Base-by-base conservation (phyloP, 1,140 invertebrate species). In the Trichogramma pretiosum region DNA sequence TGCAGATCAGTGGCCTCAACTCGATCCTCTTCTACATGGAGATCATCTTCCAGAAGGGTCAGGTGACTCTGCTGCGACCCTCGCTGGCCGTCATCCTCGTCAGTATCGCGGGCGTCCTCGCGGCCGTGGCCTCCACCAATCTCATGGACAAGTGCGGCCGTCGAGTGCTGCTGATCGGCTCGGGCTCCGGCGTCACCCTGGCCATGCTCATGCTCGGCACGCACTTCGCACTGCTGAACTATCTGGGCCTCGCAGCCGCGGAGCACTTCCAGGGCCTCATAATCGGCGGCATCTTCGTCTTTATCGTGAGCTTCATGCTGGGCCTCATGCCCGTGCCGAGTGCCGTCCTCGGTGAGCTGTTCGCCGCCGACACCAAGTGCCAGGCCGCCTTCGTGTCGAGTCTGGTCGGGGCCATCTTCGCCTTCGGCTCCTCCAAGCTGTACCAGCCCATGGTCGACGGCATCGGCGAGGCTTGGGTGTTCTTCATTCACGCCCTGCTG, bases 91-190 rank as follows among this genome's bases (percentile, higher is more conserved):
- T 82, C 18, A 81, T 87, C 21, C 65, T 85, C 17, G 74, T 86
- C 46, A 83, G 80, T 24, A 55, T 70, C 0, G 74, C 84, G 4
- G 81, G 85, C 58, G 72, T 86, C 3, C 51, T 77, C 3, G 75
- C 78, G 0, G 73, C 77, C 0, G 61, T 74, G 3, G 57, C 78
- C 37, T 78, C 80, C 4, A 76, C 77, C 3, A 61, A 78, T 33
- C 61, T 84, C 21, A 82, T 87, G 35, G 85, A 89, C 62, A 77
- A 74, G 47, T 71, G 75, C 14, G 85, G 86, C n/a, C 72, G 85
- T 52, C 77, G 79, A 57, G 76, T 79, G 5, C 64, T 89, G 13
- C 63, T 88, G 5, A 58, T 82, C 2, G 56, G 77, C 11, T 84
- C 82, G 0, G 75, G 73, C n/a, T 60, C 62, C 17, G 76, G 74